Evolutionary conservation across 2,888 invertebrate species (phyloP).

Genomic region (Boloria selene): DNA sequence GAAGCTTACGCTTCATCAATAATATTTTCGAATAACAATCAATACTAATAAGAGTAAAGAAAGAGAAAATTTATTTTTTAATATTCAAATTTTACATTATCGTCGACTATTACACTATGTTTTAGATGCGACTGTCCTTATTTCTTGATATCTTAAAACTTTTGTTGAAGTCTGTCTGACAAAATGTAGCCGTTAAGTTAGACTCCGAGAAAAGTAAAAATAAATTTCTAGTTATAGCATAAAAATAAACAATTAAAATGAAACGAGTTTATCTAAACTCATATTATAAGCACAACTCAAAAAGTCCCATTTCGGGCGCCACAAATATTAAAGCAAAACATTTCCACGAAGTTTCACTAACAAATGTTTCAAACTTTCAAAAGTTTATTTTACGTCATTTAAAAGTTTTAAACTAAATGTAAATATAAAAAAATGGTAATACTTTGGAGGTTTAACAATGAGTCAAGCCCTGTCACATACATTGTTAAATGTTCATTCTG

Average conservation of each 20-base stretch:
- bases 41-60: no score
- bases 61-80: no score
- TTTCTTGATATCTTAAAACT: no score
- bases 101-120: no score
- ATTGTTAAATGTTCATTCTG: no score
- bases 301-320: conserved; percentile 9
- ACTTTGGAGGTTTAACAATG: not conserved
- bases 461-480: not conserved
- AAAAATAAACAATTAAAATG: not conserved
- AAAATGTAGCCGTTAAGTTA: no score
- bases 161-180: no score
- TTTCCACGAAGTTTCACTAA: conserved; percentile 13
- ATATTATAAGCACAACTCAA: not conserved
- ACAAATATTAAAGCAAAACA: conserved; percentile 7
- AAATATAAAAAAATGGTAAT: not conserved
- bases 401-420: not conserved
- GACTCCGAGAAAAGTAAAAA: no score
- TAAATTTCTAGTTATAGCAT: not conserved
- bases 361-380: conserved; percentile 5
- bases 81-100: no score
- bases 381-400: conserved; percentile 10
- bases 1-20: no score
- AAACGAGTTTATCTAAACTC: not conserved
- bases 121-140: no score
- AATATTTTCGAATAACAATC: no score